These are phyloP conservation scores for Harpegnathos saltator DNA, from an alignment of 1,140 invertebrate genomes.

Conservation along the genomic window DNA sequence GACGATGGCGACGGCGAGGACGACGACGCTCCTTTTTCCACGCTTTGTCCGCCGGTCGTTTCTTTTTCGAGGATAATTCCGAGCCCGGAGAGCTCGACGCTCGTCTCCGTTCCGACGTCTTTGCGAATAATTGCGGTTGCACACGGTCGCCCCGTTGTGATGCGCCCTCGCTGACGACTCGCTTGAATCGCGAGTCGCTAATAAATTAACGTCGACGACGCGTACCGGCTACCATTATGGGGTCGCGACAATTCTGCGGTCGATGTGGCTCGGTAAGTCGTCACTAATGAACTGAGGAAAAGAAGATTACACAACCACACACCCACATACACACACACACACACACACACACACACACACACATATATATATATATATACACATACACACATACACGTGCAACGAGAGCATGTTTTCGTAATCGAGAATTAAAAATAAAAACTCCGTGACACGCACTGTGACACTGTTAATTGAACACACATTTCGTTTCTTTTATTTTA, in stretches of 20 bases:
- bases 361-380: no score
- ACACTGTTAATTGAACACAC: no score
- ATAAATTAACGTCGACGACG: slow-evolving; percentile 13
- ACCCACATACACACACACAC: no score
- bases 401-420: slow-evolving; percentile 3
- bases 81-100: not conserved
- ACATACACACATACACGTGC: not conserved
- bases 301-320: no score
- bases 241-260: not conserved
- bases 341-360: no score
- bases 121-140: slow-evolving; percentile 64
- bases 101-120: slow-evolving; percentile 60
- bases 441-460: no score
- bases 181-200: slow-evolving; percentile 48
- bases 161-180: slow-evolving; percentile 41
- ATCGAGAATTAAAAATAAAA: not conserved
- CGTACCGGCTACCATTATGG: slow-evolving; percentile 42
- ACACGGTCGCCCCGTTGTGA: slow-evolving; percentile 25
- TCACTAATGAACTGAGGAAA: not conserved
- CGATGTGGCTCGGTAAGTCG: not conserved
- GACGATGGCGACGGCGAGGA: no score
- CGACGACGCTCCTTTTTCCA: not conserved
- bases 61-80: slow-evolving; percentile 34
- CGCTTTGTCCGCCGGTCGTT: not conserved
- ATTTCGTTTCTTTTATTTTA: not conserved